Evolutionary conservation across 1,140 invertebrate genomes (phyloP).

Genomic region (Lethocerus indicus): DNA sequence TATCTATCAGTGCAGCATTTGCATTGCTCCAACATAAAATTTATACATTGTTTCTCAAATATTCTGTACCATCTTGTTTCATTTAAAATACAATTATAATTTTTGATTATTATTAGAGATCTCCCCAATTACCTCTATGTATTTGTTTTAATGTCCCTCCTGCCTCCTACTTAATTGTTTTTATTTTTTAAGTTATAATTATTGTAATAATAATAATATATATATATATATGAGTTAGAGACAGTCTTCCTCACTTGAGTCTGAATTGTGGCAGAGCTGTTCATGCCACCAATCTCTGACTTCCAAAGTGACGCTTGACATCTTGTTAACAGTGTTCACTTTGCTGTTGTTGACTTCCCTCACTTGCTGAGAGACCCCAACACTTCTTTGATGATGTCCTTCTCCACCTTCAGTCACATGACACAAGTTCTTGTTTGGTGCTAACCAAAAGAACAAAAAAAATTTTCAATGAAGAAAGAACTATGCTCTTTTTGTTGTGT

Average conservation of each 20-base stretch:
- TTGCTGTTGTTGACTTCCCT: background rate
- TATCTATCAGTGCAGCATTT: no score
- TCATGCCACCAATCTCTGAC: constrained; percentile 48
- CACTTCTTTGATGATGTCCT: background rate
- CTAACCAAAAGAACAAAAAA: background rate
- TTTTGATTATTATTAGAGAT: no score
- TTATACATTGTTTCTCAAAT: no score
- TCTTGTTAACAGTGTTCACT: constrained; percentile 27
- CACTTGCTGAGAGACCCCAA: background rate
- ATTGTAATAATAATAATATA: background rate
- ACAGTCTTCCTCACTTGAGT: constrained; percentile 35
- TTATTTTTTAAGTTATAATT: no score
- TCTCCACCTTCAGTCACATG: background rate
- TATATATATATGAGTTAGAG: background rate
- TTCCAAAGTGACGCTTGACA: constrained; percentile 33
- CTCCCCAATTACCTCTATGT: no score
- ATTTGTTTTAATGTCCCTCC: no score
- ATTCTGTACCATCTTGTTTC: no score
- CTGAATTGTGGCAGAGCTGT: constrained; percentile 35
- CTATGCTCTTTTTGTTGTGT: no score
- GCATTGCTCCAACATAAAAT: no score
- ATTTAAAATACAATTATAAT: no score
- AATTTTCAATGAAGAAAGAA: no score
- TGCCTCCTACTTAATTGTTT: no score
- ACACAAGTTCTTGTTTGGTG: background rate